Base-by-base conservation (phyloP, 2,113 vertebrate species). In the Oophaga pumilio region DNA sequence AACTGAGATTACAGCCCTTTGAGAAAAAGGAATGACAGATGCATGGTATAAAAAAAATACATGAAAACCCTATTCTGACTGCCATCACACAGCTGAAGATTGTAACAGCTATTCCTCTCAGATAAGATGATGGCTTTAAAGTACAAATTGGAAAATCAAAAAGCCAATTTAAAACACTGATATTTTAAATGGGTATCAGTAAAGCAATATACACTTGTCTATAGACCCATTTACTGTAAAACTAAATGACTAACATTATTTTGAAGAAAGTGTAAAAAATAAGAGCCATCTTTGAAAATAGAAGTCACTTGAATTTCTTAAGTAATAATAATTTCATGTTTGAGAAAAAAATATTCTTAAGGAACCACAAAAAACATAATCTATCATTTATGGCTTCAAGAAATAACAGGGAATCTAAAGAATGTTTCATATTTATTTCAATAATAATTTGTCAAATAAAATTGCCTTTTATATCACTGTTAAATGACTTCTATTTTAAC, bases 121-220 rank as follows among this genome's bases (percentile, higher is more conserved):
- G 84, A 66, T 52, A 77, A 86, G 59, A 66, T 66, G 49, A 78
- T 78, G 74, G 84, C n/a, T 86, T 86, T 78, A 52, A 43, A 78
- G 74, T 24, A 78, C 74, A 86, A 86, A 66, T 60, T 78, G 59
- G 84, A 78, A 86, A 86, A 86, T 78, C 57, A 86, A 78, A 76
- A 85, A 78, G 83, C 28, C 74, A 86, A 86, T 86, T 86, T 78
- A 66, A 64, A 86, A 66, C 73, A 64, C n/a, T 66, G 73, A 66
- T 77, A 66, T 57, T 76, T 85, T 60, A 76, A 64, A 64, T 64
- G 49, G 22, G 22, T 85, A 85, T 85, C 24, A n/a, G 84, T 66
- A 52, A 66, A 86, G 59, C 57, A 85, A 85, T 85, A 85, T 74
- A 74, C 68, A 76, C 83, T 85, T 85, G 83, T 50, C 33, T 76